Conservation (phyloP, 2,113 vertebrate species). For the Malurus cyaneus region DNA sequence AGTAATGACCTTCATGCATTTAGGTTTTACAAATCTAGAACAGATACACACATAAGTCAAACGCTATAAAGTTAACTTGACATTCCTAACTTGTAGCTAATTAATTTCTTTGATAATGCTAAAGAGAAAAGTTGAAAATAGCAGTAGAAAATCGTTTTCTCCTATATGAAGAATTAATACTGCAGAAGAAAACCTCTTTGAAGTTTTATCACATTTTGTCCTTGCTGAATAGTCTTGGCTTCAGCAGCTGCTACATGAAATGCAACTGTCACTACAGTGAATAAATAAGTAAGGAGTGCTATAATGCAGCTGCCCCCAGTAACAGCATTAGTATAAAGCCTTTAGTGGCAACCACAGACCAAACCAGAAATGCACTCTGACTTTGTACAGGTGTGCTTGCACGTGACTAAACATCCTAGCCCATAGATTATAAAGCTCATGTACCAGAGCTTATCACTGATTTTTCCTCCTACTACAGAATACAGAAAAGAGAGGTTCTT, state of each 20-base stretch:
- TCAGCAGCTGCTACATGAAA: constrained; percentile 76
- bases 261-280: constrained; percentile 70
- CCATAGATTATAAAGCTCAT: not conserved
- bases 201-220: constrained; percentile 72
- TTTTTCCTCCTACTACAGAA: not conserved
- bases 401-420: not conserved
- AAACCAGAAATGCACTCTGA: constrained; percentile 33
- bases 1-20: not conserved
- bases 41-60: not conserved
- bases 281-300: constrained; percentile 70
- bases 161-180: constrained; percentile 67
- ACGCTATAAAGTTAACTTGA: not conserved
- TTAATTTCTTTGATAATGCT: not conserved
- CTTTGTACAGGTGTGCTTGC: constrained; percentile 38
- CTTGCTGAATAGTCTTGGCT: constrained; percentile 69
- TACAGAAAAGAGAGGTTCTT: not conserved
- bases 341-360: constrained; percentile 45
- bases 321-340: constrained; percentile 70
- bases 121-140: constrained; percentile 33
- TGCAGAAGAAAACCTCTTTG: constrained; percentile 64
- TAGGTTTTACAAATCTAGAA: not conserved
- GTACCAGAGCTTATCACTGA: not conserved
- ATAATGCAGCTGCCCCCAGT: constrained; percentile 69
- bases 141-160: constrained; percentile 53
- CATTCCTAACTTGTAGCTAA: not conserved